phyloP scores from a whole-genome alignment of 2,888 invertebrate genomes.

The Tineola bisselliella region DNA sequence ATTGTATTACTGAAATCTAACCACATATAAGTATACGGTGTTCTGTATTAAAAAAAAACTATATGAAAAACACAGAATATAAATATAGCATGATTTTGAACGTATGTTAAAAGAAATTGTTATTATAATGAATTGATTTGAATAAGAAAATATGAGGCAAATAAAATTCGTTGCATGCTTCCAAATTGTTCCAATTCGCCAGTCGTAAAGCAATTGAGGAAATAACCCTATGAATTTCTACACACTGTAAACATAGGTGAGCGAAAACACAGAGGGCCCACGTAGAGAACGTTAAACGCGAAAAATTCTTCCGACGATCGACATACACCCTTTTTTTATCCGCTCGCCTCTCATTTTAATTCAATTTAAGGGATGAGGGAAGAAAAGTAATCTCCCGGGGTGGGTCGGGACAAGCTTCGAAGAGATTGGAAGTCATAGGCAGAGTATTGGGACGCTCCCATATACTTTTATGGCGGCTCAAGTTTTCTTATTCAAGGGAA shows the following conservation, averaged over 20 bases:
- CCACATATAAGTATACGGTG: too few species aligned
- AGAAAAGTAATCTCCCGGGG: slow-evolving; percentile 63
- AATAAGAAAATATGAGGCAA: too few species aligned
- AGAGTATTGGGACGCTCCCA: slow-evolving; percentile 64
- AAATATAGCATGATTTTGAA: too few species aligned
- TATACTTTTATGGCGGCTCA: slow-evolving; percentile 61
- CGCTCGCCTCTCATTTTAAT: slow-evolving; percentile 63
- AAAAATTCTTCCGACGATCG: slow-evolving; percentile 47
- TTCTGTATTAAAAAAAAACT: too few species aligned
- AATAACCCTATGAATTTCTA: neutral
- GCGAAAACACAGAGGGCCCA: slow-evolving; percentile 20
- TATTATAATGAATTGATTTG: too few species aligned
- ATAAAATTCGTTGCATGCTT: neutral
- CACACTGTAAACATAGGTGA: neutral
- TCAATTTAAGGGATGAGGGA: slow-evolving; percentile 63
- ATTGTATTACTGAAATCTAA: too few species aligned
- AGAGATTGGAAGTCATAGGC: slow-evolving; percentile 64
- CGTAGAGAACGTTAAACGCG: slow-evolving; percentile 36
- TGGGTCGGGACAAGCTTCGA: slow-evolving; percentile 56
- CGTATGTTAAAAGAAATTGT: too few species aligned
- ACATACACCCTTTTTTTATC: slow-evolving; percentile 55
- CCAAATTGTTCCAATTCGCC: neutral
- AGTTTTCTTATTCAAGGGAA: slow-evolving; percentile 51
- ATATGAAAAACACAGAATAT: too few species aligned
- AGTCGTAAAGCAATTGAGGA: neutral